Evolutionary conservation across 2,797 vertebrate genomes (phyloP), one percentile per base, ranked within the genome.

Genomic region (Gephyroberyx darwinii): DNA sequence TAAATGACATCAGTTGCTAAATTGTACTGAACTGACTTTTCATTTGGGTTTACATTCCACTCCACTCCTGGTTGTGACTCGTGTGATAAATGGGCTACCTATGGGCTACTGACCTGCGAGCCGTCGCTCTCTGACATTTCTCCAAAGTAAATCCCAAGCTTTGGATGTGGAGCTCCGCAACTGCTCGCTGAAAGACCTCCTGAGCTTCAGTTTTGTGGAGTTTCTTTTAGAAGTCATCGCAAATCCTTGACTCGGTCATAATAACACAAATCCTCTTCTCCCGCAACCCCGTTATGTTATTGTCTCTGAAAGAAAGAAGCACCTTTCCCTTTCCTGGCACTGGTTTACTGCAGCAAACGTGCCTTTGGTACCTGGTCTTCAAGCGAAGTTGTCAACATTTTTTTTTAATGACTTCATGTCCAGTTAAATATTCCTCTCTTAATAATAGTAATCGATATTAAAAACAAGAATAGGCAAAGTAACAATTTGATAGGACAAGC

Each of bases 121-220:
- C 35, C 95, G 92, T 73, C 94, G 92, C 89, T 96, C 96, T 13
- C 96, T 90, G 85, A 96, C 94, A 75, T 93, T 96, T 82, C 75
- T 96, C 96, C 96, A 96, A 62, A 98, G 94, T 86, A 96, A 88
- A 84, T 94, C 95, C 96, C 96, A 97, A 82, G 96, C 96, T 93
- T 94, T 93, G 88, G 93, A 91, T 13, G 95, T 95, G 90, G 95
- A 96, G 89, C 91, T 94, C 83, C 95, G 94, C 69, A 97, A 63
- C 88, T 96, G 95, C 84, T 96, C 95, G 71, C 96, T 98, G 85
- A 98, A 92, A 5, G 95, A 96, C 43, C 96, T 90, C 86, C 96
- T 88, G 35, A 97, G 95, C 88, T 87, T 95, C 83, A 94, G 85
- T 68, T 83, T 89, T 43, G 88, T 73, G 0, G 93, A 90, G 65